A percentile compares a stretch with the other conserved stretches of the same genome.
Evolutionary conservation across 2,888 invertebrate species (phyloP).

Genomic region (Leucophenga maculata): DNA sequence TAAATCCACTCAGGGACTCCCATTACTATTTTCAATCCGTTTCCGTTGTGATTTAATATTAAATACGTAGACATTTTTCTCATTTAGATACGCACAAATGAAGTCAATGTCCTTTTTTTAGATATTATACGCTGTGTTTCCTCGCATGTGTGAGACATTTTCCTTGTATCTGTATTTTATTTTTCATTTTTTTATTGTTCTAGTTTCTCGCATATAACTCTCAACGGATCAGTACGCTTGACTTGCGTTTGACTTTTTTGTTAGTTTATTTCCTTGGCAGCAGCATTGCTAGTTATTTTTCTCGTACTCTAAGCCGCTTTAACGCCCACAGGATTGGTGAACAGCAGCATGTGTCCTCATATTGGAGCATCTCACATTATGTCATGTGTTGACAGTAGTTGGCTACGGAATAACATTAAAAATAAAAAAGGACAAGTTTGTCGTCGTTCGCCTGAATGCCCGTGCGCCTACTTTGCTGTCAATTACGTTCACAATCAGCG

Average conservation of each 20-base stretch:
- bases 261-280: not conserved
- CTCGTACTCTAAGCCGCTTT: not conserved
- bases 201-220: slow-evolving; percentile 41
- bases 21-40: not conserved
- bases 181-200: slow-evolving; percentile 33
- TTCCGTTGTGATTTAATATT: not conserved
- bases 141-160: not conserved
- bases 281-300: slow-evolving; percentile 3
- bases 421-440: slow-evolving; percentile 4
- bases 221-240: slow-evolving; percentile 53
- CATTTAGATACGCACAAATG: not conserved
- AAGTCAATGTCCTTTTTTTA: slow-evolving; percentile 9
- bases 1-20: not conserved
- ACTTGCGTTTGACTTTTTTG: slow-evolving; percentile 49
- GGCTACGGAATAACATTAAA: not conserved
- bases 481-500: not conserved
- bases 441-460: slow-evolving; percentile 15
- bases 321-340: slow-evolving; percentile 5
- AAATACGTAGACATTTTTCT: not conserved
- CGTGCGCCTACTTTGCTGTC: slow-evolving; percentile 25
- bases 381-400: slow-evolving; percentile 42
- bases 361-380: slow-evolving; percentile 25
- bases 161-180: not conserved
- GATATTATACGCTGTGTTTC: not conserved
- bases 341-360: slow-evolving; percentile 15